Conservation (phyloP, 2,888 invertebrate species). For the Agrotis clavis region DNA sequence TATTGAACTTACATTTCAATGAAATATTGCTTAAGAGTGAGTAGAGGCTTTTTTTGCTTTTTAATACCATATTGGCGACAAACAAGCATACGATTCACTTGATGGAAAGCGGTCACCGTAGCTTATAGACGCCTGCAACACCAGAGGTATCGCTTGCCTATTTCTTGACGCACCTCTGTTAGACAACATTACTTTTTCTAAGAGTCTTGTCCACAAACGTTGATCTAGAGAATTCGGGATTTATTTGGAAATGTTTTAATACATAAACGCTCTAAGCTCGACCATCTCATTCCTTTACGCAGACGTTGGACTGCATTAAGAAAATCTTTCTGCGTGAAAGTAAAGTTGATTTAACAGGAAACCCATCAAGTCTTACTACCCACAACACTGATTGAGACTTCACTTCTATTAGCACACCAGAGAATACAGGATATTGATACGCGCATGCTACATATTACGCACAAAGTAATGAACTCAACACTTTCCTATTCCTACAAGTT, state of each 20-base stretch:
- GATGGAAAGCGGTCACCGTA: no score
- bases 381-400: conserved; percentile 8
- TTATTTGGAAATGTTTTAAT: neutral
- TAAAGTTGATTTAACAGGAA: conserved; percentile 24
- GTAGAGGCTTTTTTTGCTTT: neutral
- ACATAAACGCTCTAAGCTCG: no score
- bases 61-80: no score
- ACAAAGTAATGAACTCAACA: conserved; percentile 23
- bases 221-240: neutral
- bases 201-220: neutral
- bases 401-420: conserved; percentile 3
- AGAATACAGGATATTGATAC: conserved; percentile 5
- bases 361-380: conserved; percentile 7
- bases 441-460: neutral
- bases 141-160: no score
- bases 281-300: neutral
- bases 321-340: conserved; percentile 2
- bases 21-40: no score
- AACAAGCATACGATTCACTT: no score
- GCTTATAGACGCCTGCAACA: no score
- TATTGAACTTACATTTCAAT: neutral
- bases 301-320: neutral
- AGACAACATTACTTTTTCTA: neutral
- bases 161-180: neutral
- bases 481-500: conserved; percentile 46